A percentile compares a stretch with the other conserved stretches of the same genome.
These are phyloP conservation scores for Thamnaconus septentrionalis DNA, from an alignment of 2,113 vertebrate species.

Conservation along the genomic window DNA sequence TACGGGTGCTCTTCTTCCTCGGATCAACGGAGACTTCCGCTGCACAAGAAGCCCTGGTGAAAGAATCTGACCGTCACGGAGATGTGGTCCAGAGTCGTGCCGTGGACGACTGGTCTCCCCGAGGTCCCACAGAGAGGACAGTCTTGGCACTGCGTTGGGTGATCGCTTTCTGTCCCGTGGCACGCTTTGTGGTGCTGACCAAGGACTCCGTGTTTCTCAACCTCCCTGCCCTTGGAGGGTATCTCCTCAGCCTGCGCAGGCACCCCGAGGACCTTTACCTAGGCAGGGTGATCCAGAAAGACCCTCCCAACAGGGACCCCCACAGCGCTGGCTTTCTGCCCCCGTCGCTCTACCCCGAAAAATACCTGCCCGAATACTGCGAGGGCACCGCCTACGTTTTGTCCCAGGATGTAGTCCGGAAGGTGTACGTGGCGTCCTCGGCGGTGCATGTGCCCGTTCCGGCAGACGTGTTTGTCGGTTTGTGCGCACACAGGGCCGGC, in stretches of 20 bases:
- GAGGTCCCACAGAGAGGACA: slow-evolving; percentile 74
- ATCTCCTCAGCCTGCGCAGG: slow-evolving; percentile 80
- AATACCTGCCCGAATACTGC: slow-evolving; percentile 87
- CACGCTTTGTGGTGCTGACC: slow-evolving; percentile 82
- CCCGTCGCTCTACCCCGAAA: slow-evolving; percentile 69
- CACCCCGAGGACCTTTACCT: slow-evolving; percentile 84
- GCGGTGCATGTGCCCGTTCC: slow-evolving; percentile 59
- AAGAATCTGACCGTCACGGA: slow-evolving; percentile 73
- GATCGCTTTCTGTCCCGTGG: slow-evolving; percentile 82
- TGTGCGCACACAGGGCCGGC: slow-evolving; percentile 83
- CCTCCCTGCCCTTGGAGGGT: slow-evolving; percentile 74
- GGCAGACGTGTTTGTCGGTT: slow-evolving; percentile 81
- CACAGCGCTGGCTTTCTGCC: slow-evolving; percentile 75
- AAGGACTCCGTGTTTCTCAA: slow-evolving; percentile 83
- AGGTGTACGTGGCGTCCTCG: slow-evolving; percentile 80
- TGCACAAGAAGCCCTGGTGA: slow-evolving; percentile 67
- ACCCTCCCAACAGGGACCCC: slow-evolving; percentile 76
- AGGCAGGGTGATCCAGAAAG: slow-evolving; percentile 82
- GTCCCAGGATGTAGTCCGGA: slow-evolving; percentile 86
- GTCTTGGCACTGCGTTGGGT: slow-evolving; percentile 81
- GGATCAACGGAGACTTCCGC: slow-evolving; percentile 68
- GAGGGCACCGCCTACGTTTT: slow-evolving; percentile 78
- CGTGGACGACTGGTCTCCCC: slow-evolving; percentile 69
- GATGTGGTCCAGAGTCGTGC: slow-evolving; percentile 83
- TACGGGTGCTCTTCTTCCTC: slow-evolving; percentile 81